Conservation (phyloP, 2,888 invertebrate species). For the Acronicta psi region DNA sequence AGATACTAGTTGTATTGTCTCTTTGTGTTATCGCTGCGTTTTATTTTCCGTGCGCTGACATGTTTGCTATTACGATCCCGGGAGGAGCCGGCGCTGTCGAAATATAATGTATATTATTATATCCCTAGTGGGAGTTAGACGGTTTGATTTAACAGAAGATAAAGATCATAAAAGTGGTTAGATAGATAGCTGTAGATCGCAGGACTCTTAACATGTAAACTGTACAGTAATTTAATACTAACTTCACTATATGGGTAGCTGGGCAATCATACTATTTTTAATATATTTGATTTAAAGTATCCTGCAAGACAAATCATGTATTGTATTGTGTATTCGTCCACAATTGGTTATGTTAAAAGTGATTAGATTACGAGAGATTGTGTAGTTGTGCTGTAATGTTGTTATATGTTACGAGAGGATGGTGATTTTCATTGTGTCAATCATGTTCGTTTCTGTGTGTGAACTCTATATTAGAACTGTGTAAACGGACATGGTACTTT, state of each 20-base stretch:
- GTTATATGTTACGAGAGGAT: constrained; percentile 52
- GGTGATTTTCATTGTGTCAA: constrained; percentile 52
- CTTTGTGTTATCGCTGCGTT: constrained; percentile 67
- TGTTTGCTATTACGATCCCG: constrained; percentile 52
- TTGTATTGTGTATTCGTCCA: constrained; percentile 72
- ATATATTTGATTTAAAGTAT: constrained; percentile 78
- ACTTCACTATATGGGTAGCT: constrained; percentile 88
- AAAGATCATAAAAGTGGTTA: constrained; percentile 73
- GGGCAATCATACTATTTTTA: constrained; percentile 87
- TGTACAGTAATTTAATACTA: constrained; percentile 87
- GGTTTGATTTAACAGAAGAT: constrained; percentile 64
- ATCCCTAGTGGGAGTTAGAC: constrained; percentile 67
- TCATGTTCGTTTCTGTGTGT: constrained; percentile 56
- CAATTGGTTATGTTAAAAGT: constrained; percentile 70
- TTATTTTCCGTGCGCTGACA: constrained; percentile 65
- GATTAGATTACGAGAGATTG: constrained; percentile 68
- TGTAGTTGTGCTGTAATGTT: constrained; percentile 67
- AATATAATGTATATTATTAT: constrained; percentile 67
- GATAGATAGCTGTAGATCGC: constrained; percentile 79
- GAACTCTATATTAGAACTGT: constrained; percentile 61
- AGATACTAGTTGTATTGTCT: constrained; percentile 71
- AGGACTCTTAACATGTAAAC: constrained; percentile 76
- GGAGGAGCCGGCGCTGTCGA: constrained; percentile 56
- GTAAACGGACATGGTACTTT: constrained; percentile 58
- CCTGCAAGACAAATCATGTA: constrained; percentile 77